Percentiles rank a stretch among this genome's conserved stretches.
These are phyloP conservation scores for Sinodicranocentrus sp. DNA, from an alignment of 2,888 invertebrate species.

Conservation along the genomic window DNA sequence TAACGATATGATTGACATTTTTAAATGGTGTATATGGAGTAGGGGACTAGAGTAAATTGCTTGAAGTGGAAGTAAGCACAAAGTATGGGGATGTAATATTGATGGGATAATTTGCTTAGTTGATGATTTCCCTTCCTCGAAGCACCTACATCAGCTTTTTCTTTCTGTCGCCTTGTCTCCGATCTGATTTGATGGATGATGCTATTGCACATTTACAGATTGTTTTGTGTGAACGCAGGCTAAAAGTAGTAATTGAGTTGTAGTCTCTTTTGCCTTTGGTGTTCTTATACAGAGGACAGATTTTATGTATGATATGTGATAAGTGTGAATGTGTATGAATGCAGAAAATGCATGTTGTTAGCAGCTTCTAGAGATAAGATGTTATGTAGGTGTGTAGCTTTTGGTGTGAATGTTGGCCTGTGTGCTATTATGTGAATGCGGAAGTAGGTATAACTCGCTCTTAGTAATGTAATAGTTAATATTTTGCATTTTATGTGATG, in stretches of 20 bases:
- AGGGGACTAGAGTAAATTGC: not conserved
- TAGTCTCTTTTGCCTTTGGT: too few relatives aligned
- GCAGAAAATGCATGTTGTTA: too few relatives aligned
- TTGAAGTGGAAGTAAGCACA: not conserved
- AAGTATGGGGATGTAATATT: not conserved
- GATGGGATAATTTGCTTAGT: not conserved
- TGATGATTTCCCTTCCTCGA: slow-evolving; percentile 8
- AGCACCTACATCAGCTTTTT: slow-evolving; percentile 8
- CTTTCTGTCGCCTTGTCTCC: not conserved
- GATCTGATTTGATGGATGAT: slow-evolving; percentile 20
- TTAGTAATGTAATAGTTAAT: not conserved
- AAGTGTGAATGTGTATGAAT: too few relatives aligned
- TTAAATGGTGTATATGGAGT: not conserved
- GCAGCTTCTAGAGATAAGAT: not conserved
- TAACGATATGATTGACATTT: slow-evolving; percentile 4
- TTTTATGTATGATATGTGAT: too few relatives aligned
- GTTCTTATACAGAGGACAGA: too few relatives aligned
- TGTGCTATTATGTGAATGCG: slow-evolving; percentile 11
- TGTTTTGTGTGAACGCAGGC: too few relatives aligned
- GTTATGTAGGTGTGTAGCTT: slow-evolving; percentile 14
- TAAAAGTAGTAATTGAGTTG: too few relatives aligned
- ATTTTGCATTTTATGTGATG: slow-evolving; percentile 11
- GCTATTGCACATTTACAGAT: not conserved
- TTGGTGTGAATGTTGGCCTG: not conserved
- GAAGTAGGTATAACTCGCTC: not conserved